Evolutionary conservation across 2,888 invertebrate genomes (phyloP), one percentile per base, ranked within the genome.

Genomic region (Amphipoea oculea): DNA sequence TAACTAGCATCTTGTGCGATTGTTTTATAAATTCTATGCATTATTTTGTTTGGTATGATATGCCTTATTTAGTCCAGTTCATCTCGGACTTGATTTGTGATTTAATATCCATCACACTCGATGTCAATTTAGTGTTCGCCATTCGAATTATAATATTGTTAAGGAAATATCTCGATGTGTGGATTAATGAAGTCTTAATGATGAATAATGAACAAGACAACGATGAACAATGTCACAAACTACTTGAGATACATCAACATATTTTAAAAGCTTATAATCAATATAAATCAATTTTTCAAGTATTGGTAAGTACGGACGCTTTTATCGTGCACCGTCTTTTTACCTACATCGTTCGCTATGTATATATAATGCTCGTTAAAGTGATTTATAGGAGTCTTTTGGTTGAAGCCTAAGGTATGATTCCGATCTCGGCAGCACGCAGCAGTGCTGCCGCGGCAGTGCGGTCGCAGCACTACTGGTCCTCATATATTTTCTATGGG

Each of bases 261-360:
- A 83, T 89, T 72, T 36, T 83, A 14, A 68, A 85, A 12, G 78
- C 83, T 54, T 83, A 80, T 51, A 65, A 72, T 29, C 45, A 84
- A 6, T 86, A 69, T 29, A 78, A 79, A 57, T 76, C 76, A 7
- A 65, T 80, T 9, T 82, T 88, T 69, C 83, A 86, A 78, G 23
- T 62, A 36, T 45, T 82, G 81, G 89, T 89, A 71, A 87, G 73
- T 42, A 42, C 42, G 42, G 42, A 42, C 1, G 42, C 42, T 42
- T 42, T 42, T 42, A 42, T 9, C 42, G 42, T 42, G 42, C 42
- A 42, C 42, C 29, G 29, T 29, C 29, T 29, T 29, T 29, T 29
- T 29, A 29, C 29, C 29, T 29, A 29, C 29, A 29, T 29, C 29
- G 29, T 29, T 29, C 29, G 29, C 29, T 1, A 29, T 29, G 29